Evolutionary conservation across 2,113 vertebrate species (phyloP).

Genomic region (Progne subis): DNA sequence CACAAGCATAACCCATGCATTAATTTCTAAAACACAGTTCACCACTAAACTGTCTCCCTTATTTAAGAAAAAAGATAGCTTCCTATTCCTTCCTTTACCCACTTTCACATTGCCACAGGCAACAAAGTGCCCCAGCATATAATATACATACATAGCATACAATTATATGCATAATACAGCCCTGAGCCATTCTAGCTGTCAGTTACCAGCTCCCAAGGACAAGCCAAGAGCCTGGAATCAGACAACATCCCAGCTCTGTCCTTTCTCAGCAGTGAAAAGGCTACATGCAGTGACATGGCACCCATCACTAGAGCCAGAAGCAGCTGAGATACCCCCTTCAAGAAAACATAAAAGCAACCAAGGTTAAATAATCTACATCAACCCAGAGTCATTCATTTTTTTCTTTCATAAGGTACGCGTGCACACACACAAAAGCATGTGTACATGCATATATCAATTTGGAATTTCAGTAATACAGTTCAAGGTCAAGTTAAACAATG

Average conservation of each 20-base stretch:
- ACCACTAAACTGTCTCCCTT: not conserved
- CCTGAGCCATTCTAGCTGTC: not conserved
- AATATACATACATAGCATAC: not conserved
- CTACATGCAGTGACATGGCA: not conserved
- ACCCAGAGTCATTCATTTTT: not conserved
- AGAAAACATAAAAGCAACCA: not conserved
- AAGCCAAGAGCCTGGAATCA: not conserved
- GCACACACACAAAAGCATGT: not conserved
- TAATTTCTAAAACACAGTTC: not conserved
- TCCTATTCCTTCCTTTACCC: not conserved
- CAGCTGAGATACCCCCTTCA: not conserved
- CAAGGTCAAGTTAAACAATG: not conserved
- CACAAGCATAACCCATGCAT: not conserved
- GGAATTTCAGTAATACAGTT: not conserved
- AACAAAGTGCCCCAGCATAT: not conserved
- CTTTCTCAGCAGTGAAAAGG: not conserved
- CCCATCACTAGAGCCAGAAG: not conserved
- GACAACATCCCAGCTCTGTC: not conserved
- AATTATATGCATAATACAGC: not conserved
- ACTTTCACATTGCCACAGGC: not conserved
- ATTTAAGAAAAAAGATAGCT: not conserved
- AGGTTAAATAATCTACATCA: not conserved
- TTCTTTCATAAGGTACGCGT: not conserved
- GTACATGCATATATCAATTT: not conserved
- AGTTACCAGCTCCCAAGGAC: not conserved